Conservation (phyloP, 2,113 vertebrate species). For the Boulengeromyrus knoepffleri region DNA sequence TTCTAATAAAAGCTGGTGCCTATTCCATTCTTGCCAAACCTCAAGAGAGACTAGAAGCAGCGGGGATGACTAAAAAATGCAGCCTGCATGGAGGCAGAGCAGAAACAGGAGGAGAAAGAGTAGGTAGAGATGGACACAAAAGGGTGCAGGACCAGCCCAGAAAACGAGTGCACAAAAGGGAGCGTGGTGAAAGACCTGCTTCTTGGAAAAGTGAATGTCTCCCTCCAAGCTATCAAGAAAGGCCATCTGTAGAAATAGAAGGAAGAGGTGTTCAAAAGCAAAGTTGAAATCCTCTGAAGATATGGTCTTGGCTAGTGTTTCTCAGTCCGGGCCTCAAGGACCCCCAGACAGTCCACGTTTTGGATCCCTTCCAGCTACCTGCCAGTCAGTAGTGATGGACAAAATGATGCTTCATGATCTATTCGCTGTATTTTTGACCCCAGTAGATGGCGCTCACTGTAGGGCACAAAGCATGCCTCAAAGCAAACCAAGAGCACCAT, state of each 20-base stretch:
- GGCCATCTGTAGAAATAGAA: conserved; percentile 74
- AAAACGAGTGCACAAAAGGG: conserved; percentile 58
- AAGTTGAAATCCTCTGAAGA: conserved; percentile 34
- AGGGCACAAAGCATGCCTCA: background rate
- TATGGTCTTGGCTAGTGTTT: background rate
- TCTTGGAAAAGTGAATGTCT: conserved; percentile 74
- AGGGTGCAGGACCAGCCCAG: conserved; percentile 54
- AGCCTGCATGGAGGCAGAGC: conserved; percentile 25
- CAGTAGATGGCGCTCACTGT: background rate
- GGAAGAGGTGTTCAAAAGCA: conserved; percentile 51
- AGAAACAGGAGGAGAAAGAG: conserved; percentile 24
- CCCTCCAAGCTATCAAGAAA: conserved; percentile 80
- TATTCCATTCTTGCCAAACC: conserved; percentile 1
- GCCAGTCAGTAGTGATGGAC: background rate
- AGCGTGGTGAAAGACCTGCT: conserved; percentile 69
- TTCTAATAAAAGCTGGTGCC: background rate
- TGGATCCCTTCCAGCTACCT: background rate
- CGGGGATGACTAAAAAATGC: background rate
- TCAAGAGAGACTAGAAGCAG: background rate
- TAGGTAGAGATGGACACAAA: conserved; percentile 33
- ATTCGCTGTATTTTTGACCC: background rate
- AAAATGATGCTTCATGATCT: background rate
- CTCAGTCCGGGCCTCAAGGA: background rate
- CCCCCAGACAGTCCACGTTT: background rate
- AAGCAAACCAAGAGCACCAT: background rate